Evolutionary conservation across 2,113 vertebrate genomes (phyloP).

Genomic region (Colinus virginianus): DNA sequence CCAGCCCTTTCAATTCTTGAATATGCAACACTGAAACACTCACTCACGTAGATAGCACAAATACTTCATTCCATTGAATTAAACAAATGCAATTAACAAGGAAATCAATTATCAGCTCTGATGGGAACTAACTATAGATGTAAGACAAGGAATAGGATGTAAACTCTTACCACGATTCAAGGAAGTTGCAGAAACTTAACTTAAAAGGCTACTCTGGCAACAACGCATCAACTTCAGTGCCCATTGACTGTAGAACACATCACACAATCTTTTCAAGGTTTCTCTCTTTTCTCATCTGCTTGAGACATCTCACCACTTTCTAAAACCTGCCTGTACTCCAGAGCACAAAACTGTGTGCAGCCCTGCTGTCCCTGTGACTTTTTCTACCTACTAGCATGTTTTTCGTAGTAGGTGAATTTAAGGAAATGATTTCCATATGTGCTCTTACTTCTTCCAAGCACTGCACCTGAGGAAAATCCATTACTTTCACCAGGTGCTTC

Average conservation of each 20-base stretch:
- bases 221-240: not conserved
- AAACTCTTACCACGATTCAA: not conserved
- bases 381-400: not conserved
- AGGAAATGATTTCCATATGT: not conserved
- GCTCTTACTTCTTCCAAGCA: not conserved
- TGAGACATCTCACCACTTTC: not conserved
- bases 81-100: not conserved
- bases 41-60: not conserved
- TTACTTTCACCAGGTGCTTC: not conserved
- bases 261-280: not conserved
- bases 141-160: not conserved
- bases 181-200: not conserved
- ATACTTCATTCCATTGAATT: not conserved
- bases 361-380: not conserved
- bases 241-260: not conserved
- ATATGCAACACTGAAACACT: not conserved
- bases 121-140: not conserved
- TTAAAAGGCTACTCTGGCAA: not conserved
- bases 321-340: rapidly evolving
- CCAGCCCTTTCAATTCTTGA: not conserved
- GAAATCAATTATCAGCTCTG: not conserved
- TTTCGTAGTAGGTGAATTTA: not conserved
- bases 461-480: not conserved
- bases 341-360: not conserved
- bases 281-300: not conserved